Evolutionary conservation across 2,113 vertebrate genomes (phyloP), one percentile per base, ranked within the genome.

Genomic region (Junco hyemalis): DNA sequence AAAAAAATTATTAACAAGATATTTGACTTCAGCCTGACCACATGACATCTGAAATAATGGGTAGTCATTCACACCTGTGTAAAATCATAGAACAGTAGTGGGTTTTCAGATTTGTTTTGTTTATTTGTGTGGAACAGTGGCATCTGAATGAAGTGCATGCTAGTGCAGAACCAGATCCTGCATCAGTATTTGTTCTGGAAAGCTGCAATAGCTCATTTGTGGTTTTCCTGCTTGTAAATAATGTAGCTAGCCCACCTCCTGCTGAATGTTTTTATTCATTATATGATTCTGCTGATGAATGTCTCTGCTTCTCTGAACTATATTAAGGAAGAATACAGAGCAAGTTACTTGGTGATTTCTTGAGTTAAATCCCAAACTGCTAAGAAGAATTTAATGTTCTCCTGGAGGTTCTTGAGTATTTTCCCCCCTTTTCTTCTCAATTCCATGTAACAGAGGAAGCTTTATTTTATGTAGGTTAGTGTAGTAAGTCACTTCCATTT

Each of bases 161-260:
- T 88, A 68, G 33, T 73, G 68, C 74, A 91, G 80, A 95, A 88
- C 14, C 66, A 92, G 59, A 80, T 81, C 66, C 53, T 86, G 8
- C 59, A 61, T 92, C 69, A 47, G 35, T 88, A 74, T 92, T 96
- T 93, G 71, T 94, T 92, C 95, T 95, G 93, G 87, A 97, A 74
- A 76, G 90, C 47, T 66, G 90, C 51, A 72, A 0, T 66, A 93
- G 56, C 56, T 86, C 74, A 36, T 90, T 96, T 95, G 89, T 94
- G 94, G 84, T 85, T 97, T 95, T 91, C 40, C 42, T 87, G 76
- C 74, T 95, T 96, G 85, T 91, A 91, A 95, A 90, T 88, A 96
- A 91, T 66, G 66, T 66, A 80, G 87, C 88, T 92, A 88, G 19
- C 60, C 66, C 59, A 65, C 61, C 73, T 85, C 35, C 38, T 83